Base-by-base conservation (phyloP, 2,113 vertebrate species). In the Chelonoidis abingdonii region DNA sequence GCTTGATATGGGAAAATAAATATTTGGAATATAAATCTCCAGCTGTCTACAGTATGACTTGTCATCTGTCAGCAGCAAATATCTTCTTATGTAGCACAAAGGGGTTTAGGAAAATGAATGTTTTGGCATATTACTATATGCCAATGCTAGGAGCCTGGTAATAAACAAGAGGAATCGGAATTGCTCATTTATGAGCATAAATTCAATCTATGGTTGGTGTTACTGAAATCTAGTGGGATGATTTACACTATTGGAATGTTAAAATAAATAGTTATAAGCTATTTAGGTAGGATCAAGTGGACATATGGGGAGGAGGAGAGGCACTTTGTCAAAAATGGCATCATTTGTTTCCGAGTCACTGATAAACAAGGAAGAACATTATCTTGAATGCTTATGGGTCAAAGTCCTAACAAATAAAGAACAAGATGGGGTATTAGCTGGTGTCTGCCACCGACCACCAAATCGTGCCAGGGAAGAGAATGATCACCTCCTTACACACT, bases 11-110 rank as follows among this genome's bases (percentile, higher is more conserved):
- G 53, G 53, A 83, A 83, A 79, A 75, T 88, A 89, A 81, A 29
- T 1, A 0, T 5, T 83, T 87, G 89, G 44, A 92, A 0, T 1
- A 0, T 72, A 8, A 79, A n/a, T 93, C 29, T 90, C 38, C 57
- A 41, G 92, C 54, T 91, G 3, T 10, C 1, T 0, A 1, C 0
- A 1, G 25, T 44, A 57, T 90, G 44, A 38, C 57, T 25, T 8
- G 35, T 8, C 21, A 27, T 56, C 0, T 52, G 65, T 9, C 62
- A 4, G 31, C 25, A 83, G 47, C 86, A 75, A 44, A 12, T 84
- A 14, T 13, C 38, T 31, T 44, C 11, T 44, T 2, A 21, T 41
- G 9, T 5, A 35, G 47, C 1, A 0, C 50, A 19, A 8, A 44
- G 75, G 44, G 10, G 4, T 27, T 53, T 50, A 57, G 72, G 35